Conservation (phyloP, 2,888 invertebrate genomes). For the Crioceris asparagi region DNA sequence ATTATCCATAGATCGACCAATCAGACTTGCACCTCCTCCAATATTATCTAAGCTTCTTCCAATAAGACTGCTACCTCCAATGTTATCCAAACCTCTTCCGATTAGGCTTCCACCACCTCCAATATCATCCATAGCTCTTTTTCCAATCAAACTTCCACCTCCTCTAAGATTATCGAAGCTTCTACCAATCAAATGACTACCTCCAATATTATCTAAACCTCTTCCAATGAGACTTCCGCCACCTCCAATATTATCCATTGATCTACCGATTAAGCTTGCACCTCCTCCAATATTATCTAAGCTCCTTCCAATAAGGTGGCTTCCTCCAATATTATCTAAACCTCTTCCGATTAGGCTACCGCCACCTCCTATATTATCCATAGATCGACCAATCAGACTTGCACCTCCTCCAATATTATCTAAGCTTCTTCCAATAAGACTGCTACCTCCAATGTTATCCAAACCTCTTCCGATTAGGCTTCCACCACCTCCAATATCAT, state of each 20-base stretch:
- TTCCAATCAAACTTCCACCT: conserved; percentile 4
- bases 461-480: conserved; percentile 3
- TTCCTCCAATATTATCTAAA: conserved; percentile 6
- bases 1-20: conserved; percentile 1
- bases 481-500: conserved; percentile 1
- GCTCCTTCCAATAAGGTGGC: conserved; percentile 3
- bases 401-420: conserved; percentile 4
- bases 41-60: conserved; percentile 4
- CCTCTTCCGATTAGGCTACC: conserved; percentile 5
- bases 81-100: conserved; percentile 1
- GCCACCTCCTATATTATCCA: conserved; percentile 4
- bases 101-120: conserved; percentile 1
- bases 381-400: conserved; percentile 4
- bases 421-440: conserved; percentile 2
- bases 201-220: conserved; percentile 4
- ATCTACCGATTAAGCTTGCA: conserved; percentile 5
- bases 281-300: conserved; percentile 5
- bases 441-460: conserved; percentile 2
- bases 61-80: conserved; percentile 2
- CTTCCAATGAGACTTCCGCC: conserved; percentile 1
- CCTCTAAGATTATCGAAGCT: conserved; percentile 7
- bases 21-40: conserved; percentile 4
- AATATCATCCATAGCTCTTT: conserved; percentile 5
- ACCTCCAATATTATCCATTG: conserved; percentile 5
- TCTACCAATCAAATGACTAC: conserved; percentile 3